Evolutionary conservation across 1,140 invertebrate genomes (phyloP).

Genomic region (Euwallacea similis): DNA sequence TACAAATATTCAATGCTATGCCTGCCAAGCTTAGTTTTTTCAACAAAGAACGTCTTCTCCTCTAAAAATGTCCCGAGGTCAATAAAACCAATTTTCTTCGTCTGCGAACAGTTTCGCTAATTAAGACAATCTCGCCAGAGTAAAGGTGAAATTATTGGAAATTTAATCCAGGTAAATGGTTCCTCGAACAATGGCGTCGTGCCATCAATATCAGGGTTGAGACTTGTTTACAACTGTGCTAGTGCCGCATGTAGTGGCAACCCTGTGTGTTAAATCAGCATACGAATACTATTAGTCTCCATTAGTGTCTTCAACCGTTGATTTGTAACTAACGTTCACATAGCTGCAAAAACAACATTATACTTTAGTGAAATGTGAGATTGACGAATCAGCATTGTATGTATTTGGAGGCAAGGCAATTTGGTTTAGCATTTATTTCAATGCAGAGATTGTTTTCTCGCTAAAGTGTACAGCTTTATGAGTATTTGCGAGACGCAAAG

Average conservation of each 20-base stretch:
- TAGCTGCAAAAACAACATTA: conserved; percentile 47
- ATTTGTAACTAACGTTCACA: conserved; percentile 49
- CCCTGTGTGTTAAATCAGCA: conserved; percentile 49
- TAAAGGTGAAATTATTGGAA: conserved; percentile 15
- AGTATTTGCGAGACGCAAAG: neutral
- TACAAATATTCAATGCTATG: too few species aligned
- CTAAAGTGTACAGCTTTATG: neutral
- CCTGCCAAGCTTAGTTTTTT: too few species aligned
- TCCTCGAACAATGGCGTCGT: conserved; percentile 36
- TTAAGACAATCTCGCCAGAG: too few species aligned
- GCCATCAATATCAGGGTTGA: conserved; percentile 42
- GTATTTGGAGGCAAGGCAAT: conserved; percentile 11
- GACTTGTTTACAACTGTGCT: conserved; percentile 44
- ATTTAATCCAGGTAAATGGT: conserved; percentile 41
- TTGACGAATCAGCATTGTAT: conserved; percentile 35
- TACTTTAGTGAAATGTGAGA: conserved; percentile 37
- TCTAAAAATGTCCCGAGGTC: too few species aligned
- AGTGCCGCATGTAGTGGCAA: conserved; percentile 44
- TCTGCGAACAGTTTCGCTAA: too few species aligned
- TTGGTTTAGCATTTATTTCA: conserved; percentile 22
- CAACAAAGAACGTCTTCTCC: too few species aligned
- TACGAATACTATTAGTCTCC: conserved; percentile 51
- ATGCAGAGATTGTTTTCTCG: neutral
- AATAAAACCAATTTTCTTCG: too few species aligned
- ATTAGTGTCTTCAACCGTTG: conserved; percentile 49